Percentiles rank a stretch among this genome's conserved stretches.
Conservation (phyloP, 2,113 vertebrate species). For the Etia nguti region DNA sequence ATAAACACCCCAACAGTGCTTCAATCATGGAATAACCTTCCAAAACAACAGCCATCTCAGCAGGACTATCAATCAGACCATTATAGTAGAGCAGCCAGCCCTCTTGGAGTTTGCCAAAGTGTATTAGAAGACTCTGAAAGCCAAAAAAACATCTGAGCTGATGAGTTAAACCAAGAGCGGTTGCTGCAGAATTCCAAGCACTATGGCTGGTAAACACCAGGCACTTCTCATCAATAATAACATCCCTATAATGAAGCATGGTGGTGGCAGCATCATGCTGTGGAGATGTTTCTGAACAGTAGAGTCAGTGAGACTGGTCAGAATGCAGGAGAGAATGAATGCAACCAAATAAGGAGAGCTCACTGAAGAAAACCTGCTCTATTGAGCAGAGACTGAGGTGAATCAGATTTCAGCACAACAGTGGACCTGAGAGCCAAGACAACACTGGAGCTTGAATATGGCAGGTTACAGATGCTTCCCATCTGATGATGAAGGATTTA, state of each 20-base stretch:
- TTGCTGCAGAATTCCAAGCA: not conserved
- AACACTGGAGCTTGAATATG: not conserved
- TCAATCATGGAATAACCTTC: not conserved
- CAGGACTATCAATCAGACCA: not conserved
- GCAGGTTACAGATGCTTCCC: not conserved
- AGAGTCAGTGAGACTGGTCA: not conserved
- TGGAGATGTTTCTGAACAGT: not conserved
- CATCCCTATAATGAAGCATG: not conserved
- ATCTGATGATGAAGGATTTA: not conserved
- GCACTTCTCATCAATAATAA: not conserved
- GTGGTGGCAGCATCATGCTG: not conserved
- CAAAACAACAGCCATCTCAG: not conserved
- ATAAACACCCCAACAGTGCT: not conserved
- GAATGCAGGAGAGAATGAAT: not conserved
- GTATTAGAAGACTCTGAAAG: not conserved
- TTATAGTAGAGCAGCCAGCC: accelerated
- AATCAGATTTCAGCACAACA: not conserved
- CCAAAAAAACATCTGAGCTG: not conserved
- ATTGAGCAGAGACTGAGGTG: not conserved
- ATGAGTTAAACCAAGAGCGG: not conserved
- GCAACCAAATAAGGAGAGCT: not conserved
- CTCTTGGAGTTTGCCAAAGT: not conserved
- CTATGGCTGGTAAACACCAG: not conserved
- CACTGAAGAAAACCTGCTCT: not conserved
- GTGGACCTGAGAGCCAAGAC: not conserved